Base-by-base conservation (phyloP, 2,888 invertebrate species). In the Dorcus hopei region DNA sequence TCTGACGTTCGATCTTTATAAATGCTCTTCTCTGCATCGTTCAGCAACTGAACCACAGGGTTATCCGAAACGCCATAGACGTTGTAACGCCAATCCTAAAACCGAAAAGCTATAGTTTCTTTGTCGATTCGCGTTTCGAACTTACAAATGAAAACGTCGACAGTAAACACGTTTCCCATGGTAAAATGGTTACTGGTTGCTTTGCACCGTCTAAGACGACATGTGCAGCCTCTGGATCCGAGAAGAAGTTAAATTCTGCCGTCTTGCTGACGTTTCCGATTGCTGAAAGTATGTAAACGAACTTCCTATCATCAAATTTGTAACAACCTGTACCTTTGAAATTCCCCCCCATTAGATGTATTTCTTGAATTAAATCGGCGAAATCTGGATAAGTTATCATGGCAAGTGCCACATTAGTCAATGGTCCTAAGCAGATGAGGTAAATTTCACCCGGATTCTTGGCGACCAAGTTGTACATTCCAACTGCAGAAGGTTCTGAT, bases 301-400 rank as follows among this genome's bases (percentile, higher is more conserved):
- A 14, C 14, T n/a, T n/a, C n/a, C n/a, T n/a, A n/a, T n/a, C 1
- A 19, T 19, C 3, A 19, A 19, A 19, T 19, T 19, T 3, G 19
- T 2, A 19, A 19, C 19, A 19, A 19, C 19, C 19, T 19, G 2
- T 80, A 90, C 91, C 88, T 67, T 82, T 80, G 64, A 85, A 83
- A 75, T 91, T 89, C 59, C 93, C 93, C 7, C 93, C 93, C 83
- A 91, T 92, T 3, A 93, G 81, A 71, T 84, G 88, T 39, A 93
- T 77, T 45, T 87, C 86, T 61, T 86, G 85, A 0, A 93, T 75
- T 61, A 85, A 81, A 16, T 79, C 70, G 0, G 85, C 74, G 70
- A 93, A 87, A 3, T 82, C 73, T 0, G 87, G 84, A 67, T 88
- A 89, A 68, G 91, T 74, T 68, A 86, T 85, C 2, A 88, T 80